These are phyloP conservation scores for Trachelus troglodyta DNA, from an alignment of 2,888 invertebrate species.

Conservation along the genomic window DNA sequence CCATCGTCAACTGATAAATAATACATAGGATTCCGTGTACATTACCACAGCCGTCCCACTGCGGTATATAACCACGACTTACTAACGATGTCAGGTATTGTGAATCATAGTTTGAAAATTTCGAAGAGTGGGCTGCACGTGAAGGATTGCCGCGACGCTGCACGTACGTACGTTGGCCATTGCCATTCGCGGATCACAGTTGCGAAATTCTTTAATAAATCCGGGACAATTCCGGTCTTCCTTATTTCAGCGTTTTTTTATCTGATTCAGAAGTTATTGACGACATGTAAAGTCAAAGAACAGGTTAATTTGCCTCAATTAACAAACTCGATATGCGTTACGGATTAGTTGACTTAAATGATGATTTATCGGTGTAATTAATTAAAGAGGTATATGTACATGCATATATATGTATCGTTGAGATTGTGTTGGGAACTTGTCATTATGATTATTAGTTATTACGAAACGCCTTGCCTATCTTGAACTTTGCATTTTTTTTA, in stretches of 20 bases:
- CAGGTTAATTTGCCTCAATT: not conserved
- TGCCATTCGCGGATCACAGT: not conserved
- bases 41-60: conserved; percentile 1
- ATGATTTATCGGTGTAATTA: not conserved
- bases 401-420: not conserved
- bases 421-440: not conserved
- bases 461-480: not conserved
- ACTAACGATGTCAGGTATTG: not conserved
- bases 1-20: conserved; percentile 3
- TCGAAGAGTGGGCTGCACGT: conserved; percentile 1
- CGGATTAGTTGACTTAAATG: not conserved
- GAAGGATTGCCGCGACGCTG: not conserved
- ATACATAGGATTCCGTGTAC: not conserved
- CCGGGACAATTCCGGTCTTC: not conserved
- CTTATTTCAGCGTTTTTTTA: not conserved
- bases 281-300: not conserved
- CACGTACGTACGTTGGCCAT: not conserved
- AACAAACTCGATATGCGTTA: not conserved
- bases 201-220: not conserved
- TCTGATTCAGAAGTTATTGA: not conserved
- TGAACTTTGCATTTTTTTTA: not conserved
- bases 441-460: not conserved
- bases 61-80: not conserved
- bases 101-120: conserved; percentile 10
- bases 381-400: not conserved